phyloP scores from a whole-genome alignment of 2,797 vertebrate genomes.

The Sebastes melanostomus region DNA sequence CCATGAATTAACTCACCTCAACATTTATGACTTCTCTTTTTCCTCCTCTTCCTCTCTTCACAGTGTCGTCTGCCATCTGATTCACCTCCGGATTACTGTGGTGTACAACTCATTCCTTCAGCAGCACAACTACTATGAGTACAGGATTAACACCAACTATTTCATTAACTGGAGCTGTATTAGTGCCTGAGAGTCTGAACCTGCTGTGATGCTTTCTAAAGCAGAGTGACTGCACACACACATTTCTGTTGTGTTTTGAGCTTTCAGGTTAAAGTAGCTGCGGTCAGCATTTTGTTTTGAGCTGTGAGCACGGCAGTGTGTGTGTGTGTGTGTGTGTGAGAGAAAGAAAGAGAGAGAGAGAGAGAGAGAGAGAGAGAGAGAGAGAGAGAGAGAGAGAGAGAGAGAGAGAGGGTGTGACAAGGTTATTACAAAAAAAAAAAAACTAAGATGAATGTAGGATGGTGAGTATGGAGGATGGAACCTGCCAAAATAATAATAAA shows the following conservation, averaged over 20 bases:
- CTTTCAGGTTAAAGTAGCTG: conserved; percentile 23
- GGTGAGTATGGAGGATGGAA: too few relatives aligned
- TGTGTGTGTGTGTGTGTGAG: neutral
- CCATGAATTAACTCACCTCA: neutral
- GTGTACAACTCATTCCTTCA: neutral
- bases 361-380: neutral
- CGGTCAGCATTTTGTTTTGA: conserved; percentile 42
- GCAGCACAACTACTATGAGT: neutral
- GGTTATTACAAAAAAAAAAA: neutral
- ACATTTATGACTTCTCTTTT: neutral
- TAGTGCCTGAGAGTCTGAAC: too few relatives aligned
- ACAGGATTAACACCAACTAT: too few relatives aligned
- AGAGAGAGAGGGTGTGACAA: neutral
- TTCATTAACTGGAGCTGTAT: too few relatives aligned
- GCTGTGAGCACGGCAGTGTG: neutral
- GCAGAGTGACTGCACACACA: neutral
- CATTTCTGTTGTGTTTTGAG: conserved; percentile 18
- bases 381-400: neutral
- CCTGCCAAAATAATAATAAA: too few relatives aligned
- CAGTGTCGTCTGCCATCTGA: conserved; percentile 3
- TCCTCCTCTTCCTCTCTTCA: neutral
- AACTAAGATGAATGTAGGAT: neutral
- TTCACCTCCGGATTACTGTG: neutral
- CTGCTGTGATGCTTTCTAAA: neutral
- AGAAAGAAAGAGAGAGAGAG: neutral